Conservation (phyloP, 2,113 vertebrate genomes). For the Leuciscus idus region DNA sequence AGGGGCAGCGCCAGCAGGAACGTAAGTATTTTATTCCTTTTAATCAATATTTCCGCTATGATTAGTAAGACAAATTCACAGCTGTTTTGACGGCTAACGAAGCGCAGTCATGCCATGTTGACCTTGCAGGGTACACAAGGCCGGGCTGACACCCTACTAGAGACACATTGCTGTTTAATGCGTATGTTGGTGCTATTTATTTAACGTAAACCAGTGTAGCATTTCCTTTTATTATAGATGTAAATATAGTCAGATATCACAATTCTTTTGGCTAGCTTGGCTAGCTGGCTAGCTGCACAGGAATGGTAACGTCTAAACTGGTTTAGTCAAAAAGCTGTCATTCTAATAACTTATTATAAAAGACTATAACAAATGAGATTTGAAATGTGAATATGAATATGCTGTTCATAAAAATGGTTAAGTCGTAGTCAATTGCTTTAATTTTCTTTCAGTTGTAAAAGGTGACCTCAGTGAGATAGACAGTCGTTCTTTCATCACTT, state of each 20-base stretch:
- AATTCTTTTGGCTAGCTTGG: neutral
- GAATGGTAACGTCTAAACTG: neutral
- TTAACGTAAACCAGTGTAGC: neutral
- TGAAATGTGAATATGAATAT: neutral
- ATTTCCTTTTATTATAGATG: neutral
- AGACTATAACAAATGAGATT: neutral
- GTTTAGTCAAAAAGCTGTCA: constrained; percentile 12
- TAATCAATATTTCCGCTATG: neutral
- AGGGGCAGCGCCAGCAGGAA: constrained; percentile 73
- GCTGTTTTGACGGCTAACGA: neutral
- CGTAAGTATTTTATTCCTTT: constrained; percentile 43
- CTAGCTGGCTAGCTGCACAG: neutral
- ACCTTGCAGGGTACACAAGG: constrained; percentile 31
- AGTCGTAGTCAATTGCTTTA: neutral
- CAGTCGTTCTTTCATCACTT: neutral
- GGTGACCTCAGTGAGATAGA: neutral
- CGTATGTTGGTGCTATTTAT: neutral
- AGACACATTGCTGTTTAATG: neutral
- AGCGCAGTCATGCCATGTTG: constrained; percentile 9
- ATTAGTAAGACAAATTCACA: neutral
- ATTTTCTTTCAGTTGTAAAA: neutral
- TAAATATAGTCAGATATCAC: neutral
- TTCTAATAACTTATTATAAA: neutral
- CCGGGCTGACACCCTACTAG: neutral
- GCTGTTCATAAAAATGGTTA: neutral